Percentiles rank a stretch among this genome's conserved stretches.
These are phyloP conservation scores for Stylophora pistillata DNA, from an alignment of 64 coral and sea anemone species.

Conservation along the genomic window DNA sequence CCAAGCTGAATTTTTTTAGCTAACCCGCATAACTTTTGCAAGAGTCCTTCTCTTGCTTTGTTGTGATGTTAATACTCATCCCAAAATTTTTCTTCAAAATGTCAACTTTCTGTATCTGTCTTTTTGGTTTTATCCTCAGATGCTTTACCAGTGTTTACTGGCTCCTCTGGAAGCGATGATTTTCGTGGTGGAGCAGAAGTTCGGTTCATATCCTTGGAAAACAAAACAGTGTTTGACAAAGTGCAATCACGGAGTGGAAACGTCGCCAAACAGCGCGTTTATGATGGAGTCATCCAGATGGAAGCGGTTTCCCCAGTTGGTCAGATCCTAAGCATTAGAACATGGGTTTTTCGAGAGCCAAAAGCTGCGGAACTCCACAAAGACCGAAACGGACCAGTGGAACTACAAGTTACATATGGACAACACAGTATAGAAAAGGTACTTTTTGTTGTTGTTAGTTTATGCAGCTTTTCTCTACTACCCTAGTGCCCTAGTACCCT, in stretches of 20 bases:
- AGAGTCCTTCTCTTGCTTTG: no score
- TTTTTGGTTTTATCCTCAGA: background rate
- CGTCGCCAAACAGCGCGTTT: constrained; percentile 50
- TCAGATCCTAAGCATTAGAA: constrained; percentile 52
- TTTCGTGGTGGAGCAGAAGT: background rate
- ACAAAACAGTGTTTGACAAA: constrained; percentile 31
- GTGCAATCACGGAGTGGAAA: constrained; percentile 57
- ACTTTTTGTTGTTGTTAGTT: background rate
- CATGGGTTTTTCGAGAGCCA: constrained; percentile 45
- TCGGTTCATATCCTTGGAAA: constrained; percentile 24
- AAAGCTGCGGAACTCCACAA: constrained; percentile 46
- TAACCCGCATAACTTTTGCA: no score
- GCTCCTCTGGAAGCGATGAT: constrained; percentile 15
- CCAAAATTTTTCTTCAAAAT: background rate
- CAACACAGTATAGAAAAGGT: constrained; percentile 17
- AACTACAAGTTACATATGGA: constrained; percentile 51
- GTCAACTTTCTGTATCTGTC: background rate
- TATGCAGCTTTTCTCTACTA: background rate
- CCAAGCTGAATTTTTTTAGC: no score
- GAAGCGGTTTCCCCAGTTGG: constrained; percentile 7
- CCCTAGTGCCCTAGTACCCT: background rate
- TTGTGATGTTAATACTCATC: no score
- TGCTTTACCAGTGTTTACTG: background rate
- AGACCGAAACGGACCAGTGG: constrained; percentile 46
- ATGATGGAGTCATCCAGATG: constrained; percentile 33